These are phyloP conservation scores for Nasonia oneida DNA, from an alignment of 2,888 invertebrate species.

Conservation along the genomic window DNA sequence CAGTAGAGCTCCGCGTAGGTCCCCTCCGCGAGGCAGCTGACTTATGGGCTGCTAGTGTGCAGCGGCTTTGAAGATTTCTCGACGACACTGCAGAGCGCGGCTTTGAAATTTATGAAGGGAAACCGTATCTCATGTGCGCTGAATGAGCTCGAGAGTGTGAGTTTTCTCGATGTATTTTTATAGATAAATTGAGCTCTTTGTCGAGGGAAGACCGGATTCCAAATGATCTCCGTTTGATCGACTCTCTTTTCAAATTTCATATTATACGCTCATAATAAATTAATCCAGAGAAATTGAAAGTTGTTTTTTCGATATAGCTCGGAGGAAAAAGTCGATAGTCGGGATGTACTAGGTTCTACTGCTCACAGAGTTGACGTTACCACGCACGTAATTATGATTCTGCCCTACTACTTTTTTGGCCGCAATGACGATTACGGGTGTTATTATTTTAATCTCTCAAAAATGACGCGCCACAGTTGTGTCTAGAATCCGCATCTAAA, in stretches of 20 bases:
- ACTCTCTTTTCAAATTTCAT: background rate
- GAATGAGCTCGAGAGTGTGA: slow-evolving; percentile 26
- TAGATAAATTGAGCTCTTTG: background rate
- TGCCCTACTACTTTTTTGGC: background rate
- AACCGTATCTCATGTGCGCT: slow-evolving; percentile 47
- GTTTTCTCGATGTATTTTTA: slow-evolving; percentile 3
- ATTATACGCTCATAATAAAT: background rate
- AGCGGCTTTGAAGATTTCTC: slow-evolving; percentile 33
- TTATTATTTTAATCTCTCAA: background rate
- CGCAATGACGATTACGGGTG: background rate
- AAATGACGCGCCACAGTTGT: background rate
- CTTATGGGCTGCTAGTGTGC: background rate
- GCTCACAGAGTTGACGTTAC: background rate
- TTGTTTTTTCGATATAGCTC: background rate
- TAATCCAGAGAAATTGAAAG: background rate
- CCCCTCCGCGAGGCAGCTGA: background rate
- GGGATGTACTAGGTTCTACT: background rate
- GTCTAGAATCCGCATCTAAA: slow-evolving; percentile 32
- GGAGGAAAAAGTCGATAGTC: background rate
- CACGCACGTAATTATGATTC: background rate
- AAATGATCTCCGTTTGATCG: background rate
- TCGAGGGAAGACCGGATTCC: background rate
- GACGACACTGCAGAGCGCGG: slow-evolving; percentile 25
- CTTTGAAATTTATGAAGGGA: slow-evolving; percentile 58
- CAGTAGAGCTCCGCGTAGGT: background rate